Percentiles rank a stretch among this genome's conserved stretches.
These are phyloP conservation scores for Pentamera pediparva DNA, from an alignment of 53 echinoderm and acorn worm genomes.

Conservation along the genomic window DNA sequence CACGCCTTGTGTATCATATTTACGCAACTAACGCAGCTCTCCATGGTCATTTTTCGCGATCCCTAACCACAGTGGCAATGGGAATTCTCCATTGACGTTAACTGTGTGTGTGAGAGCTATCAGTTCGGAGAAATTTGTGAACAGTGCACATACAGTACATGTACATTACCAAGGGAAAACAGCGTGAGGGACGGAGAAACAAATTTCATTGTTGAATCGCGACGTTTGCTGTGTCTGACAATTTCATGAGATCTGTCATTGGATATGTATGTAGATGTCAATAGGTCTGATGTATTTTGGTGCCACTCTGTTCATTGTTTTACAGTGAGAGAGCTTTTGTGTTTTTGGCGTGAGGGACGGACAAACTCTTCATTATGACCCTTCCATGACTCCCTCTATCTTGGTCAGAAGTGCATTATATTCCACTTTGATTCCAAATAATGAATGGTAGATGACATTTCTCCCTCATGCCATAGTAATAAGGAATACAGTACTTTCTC, in stretches of 20 bases:
- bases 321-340: background rate
- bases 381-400: background rate
- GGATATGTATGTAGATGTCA: background rate
- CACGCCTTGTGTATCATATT: too few relatives aligned
- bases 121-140: too few relatives aligned
- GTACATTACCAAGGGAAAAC: background rate
- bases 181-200: background rate
- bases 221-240: too few relatives aligned
- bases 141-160: too few relatives aligned
- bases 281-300: background rate
- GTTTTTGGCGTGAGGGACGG: background rate
- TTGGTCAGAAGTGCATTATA: background rate
- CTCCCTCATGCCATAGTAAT: too few relatives aligned
- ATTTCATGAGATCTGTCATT: background rate
- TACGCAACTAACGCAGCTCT: too few relatives aligned
- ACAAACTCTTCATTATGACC: background rate
- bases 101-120: too few relatives aligned
- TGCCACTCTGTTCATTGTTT: conserved; percentile 1
- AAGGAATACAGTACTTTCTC: background rate
- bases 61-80: too few relatives aligned
- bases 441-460: background rate
- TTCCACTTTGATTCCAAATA: background rate
- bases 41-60: too few relatives aligned
- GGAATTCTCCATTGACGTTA: too few relatives aligned
- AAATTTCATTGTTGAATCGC: background rate